Base-by-base conservation (phyloP, 1,140 invertebrate genomes). In the Microplitis mediator region DNA sequence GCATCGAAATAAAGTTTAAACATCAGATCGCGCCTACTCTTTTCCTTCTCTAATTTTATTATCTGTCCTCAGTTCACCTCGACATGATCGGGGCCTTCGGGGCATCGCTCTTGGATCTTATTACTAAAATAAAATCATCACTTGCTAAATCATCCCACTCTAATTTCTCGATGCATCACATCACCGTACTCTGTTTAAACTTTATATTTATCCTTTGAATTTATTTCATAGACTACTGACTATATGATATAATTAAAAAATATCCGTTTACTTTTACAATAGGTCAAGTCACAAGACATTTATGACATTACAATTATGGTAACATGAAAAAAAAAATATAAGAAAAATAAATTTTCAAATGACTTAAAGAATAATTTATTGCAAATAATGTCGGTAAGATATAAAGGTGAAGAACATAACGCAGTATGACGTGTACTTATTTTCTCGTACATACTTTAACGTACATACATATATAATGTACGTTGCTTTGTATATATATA, bases 31-130 rank as follows among this genome's bases (percentile, higher is more conserved):
- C 39, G 36, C 56, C 64, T 52, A 58, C 31, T 72, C 62, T 50
- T 60, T 71, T 51, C 5, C 39, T 23, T 9, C n/a, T 65, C 11
- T 66, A 32, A 52, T 36, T 56, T 66, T 60, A 14, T 50, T 56
- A 56, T 56, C 16, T 60, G 35, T 58, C 39, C 8, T 50, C 11
- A 34, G 11, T 58, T 45, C 14, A 34, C 36, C 9, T 65, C 52
- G 52, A 16, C 51, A 58, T 58, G 32, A 60, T 60, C 36, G 51
- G 65, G 50, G 50, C 65, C 50, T 68, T 56, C 8, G 23, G 65
- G 65, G 13, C 65, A 68, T 68, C 65, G 65, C 65, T 68, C 65
- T 54, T 67, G 65, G 61, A 35, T 63, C 61, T 31, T 56, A 70
- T 70, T 51, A 31, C 68, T 13, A 51, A 63, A 70, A 23, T 70